phyloP scores from a whole-genome alignment of 2,113 vertebrate species.

The Leptosomus discolor region DNA sequence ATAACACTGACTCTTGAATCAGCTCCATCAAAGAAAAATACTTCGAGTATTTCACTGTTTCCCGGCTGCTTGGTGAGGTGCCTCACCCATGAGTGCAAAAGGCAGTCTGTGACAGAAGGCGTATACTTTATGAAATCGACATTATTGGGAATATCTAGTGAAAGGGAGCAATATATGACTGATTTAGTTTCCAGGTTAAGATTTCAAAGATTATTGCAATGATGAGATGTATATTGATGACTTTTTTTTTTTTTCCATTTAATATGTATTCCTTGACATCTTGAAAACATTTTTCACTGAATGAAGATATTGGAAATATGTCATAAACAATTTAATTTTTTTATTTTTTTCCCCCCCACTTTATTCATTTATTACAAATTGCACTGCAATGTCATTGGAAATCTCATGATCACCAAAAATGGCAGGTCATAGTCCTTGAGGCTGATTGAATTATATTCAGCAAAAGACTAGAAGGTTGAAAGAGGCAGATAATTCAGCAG shows the following conservation, averaged over 20 bases:
- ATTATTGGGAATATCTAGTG: not conserved
- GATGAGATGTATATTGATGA: not conserved
- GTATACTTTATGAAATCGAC: not conserved
- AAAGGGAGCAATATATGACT: not conserved
- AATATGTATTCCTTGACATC: not conserved
- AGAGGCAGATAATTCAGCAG: not conserved
- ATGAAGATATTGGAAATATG: not conserved
- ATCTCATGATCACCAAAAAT: not conserved
- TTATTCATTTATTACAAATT: not conserved
- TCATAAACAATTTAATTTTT: not conserved
- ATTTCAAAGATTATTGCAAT: not conserved
- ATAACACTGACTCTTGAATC: not conserved
- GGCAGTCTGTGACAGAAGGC: not conserved
- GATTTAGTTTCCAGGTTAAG: not conserved
- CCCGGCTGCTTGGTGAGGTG: not conserved
- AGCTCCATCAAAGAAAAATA: not conserved
- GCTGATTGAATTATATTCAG: not conserved
- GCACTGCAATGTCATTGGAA: not conserved
- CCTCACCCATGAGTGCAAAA: not conserved
- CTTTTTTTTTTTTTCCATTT: not conserved
- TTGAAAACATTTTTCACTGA: not conserved
- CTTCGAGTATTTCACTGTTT: not conserved
- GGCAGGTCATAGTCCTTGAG: not conserved
- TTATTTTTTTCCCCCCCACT: accelerated
- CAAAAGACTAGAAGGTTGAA: not conserved